phyloP scores from a whole-genome alignment of 2,113 vertebrate species.

The Nanorana parkeri region DNA sequence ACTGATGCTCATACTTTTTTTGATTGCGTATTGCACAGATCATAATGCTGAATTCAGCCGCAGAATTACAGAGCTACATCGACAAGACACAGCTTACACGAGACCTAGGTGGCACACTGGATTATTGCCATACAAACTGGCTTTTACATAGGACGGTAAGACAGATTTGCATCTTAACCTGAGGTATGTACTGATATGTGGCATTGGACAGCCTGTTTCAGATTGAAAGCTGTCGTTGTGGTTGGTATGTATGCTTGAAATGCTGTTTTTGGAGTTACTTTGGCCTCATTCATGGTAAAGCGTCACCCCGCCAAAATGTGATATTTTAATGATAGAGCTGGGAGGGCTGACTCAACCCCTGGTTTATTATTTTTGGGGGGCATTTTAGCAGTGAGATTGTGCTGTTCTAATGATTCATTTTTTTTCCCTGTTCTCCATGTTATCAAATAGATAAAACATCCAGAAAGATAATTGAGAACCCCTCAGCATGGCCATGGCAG shows the following conservation, averaged over 20 bases:
- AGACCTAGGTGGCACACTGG: conserved; percentile 92
- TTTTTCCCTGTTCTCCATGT: too few species aligned
- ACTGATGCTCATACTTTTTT: too few species aligned
- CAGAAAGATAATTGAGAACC: too few species aligned
- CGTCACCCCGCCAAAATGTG: too few species aligned
- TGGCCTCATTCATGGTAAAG: too few species aligned
- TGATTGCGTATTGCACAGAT: conserved; percentile 72
- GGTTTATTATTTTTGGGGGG: too few species aligned
- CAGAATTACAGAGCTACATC: conserved; percentile 92
- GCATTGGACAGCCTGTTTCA: conserved; percentile 57
- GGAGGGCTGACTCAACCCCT: too few species aligned
- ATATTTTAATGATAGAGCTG: too few species aligned
- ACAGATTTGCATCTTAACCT: conserved; percentile 45
- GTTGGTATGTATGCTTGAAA: conserved; percentile 67
- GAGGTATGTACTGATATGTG: conserved; percentile 33
- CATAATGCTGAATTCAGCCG: conserved; percentile 96
- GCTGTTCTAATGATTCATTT: too few species aligned
- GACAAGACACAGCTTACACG: conserved; percentile 91
- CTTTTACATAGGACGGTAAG: conserved; percentile 90
- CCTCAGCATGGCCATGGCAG: too few species aligned
- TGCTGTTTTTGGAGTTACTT: conserved; percentile 35
- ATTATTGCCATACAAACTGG: conserved; percentile 95
- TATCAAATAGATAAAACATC: too few species aligned
- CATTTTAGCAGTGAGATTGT: too few species aligned
- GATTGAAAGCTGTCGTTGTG: conserved; percentile 66